Base-by-base conservation (phyloP, 2,888 invertebrate species). In the Caenorhabditis becei region DNA sequence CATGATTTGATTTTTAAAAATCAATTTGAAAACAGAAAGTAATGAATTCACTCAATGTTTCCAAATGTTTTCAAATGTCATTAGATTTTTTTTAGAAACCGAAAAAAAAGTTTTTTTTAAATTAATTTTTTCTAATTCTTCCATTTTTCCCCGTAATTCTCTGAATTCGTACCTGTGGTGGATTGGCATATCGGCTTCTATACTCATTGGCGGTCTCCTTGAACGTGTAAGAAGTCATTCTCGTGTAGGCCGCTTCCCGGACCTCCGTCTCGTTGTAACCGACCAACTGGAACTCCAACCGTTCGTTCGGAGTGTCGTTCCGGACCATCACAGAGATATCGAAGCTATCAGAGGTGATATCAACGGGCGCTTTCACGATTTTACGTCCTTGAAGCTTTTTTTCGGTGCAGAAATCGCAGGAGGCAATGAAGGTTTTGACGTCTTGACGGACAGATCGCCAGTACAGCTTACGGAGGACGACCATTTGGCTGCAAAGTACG, bases 221-320 rank as follows among this genome's bases (percentile, higher is more conserved):
- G 74, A 87, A 87, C 1, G 87, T 87, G 59, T 87, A 87, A 0
- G 85, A 77, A 14, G 86, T 85, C 87, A 87, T 87, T 53, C 85
- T 24, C 0, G 81, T 70, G 37, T 62, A 66, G 1, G 86, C 80
- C 0, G 84, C 84, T n/a, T 75, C 65, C 23, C 78, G 69, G 18
- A 87, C 86, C 32, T 78, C 84, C n/a, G 83, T 74, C 54, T 87
- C 87, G 35, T 87, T 84, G 41, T 83, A 83, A 10, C 83, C 82
- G 11, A 77, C 18, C 51, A 84, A 61, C 23, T 62, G 53, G 58
- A 80, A 77, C 51, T 70, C 77, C 7, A 83, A 37, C 10, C 83
- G 53, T 16, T 81, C 81, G 26, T 20, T 49, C 11, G 7, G 24
- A 16, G 18, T 51, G 24, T 69, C 67, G 16, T 41, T 41, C 18